A percentile compares a stretch with the other conserved stretches of the same genome.
phyloP scores from a whole-genome alignment of 2,113 vertebrate genomes.

The Centropristis striata region DNA sequence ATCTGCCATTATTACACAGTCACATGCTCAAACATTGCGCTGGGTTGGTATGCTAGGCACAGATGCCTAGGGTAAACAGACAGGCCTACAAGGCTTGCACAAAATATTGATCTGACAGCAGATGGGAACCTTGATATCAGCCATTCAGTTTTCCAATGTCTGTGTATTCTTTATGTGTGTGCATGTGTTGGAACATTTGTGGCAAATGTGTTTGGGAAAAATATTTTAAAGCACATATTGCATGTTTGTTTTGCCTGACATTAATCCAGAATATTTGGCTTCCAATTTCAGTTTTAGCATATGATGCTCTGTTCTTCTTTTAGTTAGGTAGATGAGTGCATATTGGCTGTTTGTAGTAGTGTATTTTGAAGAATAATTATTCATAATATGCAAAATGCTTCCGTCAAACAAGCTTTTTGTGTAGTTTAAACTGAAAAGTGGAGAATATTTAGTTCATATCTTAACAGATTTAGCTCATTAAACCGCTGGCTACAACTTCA shows the following conservation, averaged over 20 bases:
- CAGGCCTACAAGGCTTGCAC: slow-evolving; percentile 83
- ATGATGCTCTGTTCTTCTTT: slow-evolving; percentile 12
- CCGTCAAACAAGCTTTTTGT: background rate
- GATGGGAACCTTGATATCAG: slow-evolving; percentile 85
- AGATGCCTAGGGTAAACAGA: slow-evolving; percentile 87
- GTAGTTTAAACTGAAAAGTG: background rate
- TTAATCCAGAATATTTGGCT: slow-evolving; percentile 31
- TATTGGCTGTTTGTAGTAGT: background rate
- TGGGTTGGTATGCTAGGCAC: slow-evolving; percentile 84
- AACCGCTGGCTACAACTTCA: background rate
- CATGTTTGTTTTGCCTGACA: slow-evolving; percentile 47
- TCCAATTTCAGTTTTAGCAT: slow-evolving; percentile 30
- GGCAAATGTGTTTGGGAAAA: slow-evolving; percentile 63
- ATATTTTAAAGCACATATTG: slow-evolving; percentile 51
- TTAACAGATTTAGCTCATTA: background rate
- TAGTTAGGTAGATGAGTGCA: background rate
- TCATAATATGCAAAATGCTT: background rate
- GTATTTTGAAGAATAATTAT: background rate
- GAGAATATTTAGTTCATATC: background rate
- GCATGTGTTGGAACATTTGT: slow-evolving; percentile 60
- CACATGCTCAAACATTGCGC: slow-evolving; percentile 87
- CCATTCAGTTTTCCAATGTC: slow-evolving; percentile 72
- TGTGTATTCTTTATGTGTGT: slow-evolving; percentile 57
- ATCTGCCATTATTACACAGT: slow-evolving; percentile 90
- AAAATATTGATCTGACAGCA: slow-evolving; percentile 90